phyloP scores from a whole-genome alignment of 2,888 invertebrate genomes.

The Marronus borbonicus region DNA sequence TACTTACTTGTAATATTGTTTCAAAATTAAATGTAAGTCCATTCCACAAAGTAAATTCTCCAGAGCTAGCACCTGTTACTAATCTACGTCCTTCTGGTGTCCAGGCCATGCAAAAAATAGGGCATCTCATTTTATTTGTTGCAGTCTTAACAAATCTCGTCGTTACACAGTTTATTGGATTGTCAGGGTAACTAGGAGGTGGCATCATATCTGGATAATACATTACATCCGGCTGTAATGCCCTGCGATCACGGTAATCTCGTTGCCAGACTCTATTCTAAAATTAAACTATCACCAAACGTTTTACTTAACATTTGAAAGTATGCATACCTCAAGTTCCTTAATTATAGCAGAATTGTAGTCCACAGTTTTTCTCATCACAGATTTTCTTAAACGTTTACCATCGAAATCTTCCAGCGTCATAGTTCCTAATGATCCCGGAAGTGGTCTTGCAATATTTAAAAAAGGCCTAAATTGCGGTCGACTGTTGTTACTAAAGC shows the following conservation, averaged over 20 bases:
- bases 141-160: constrained; percentile 98
- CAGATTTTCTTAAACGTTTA: constrained; percentile 94
- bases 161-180: constrained; percentile 96
- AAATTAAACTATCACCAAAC: constrained; percentile 45
- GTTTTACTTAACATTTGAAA: constrained; percentile 6
- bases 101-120: constrained; percentile 99
- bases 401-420: constrained; percentile 95
- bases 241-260: constrained; percentile 90
- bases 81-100: constrained; percentile 98
- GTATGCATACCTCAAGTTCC: constrained; percentile 83
- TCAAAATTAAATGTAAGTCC: constrained; percentile 99
- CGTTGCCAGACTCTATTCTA: constrained; percentile 96
- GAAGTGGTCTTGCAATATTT: constrained; percentile 67
- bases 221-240: constrained; percentile 95
- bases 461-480: constrained; percentile 68
- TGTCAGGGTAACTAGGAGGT: constrained; percentile 94
- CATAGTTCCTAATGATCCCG: constrained; percentile 75
- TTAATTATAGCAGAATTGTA: constrained; percentile 96
- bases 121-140: constrained; percentile 99
- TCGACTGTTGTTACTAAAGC: constrained; percentile 35
- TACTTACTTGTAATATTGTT: constrained; percentile 95
- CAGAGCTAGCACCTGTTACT: constrained; percentile 98
- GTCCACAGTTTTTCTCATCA: constrained; percentile 98
- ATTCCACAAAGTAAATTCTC: constrained; percentile 99
- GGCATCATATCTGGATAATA: constrained; percentile 95